Base-by-base conservation (phyloP, 2,888 invertebrate species). In the Scaptomyza tumidula region DNA sequence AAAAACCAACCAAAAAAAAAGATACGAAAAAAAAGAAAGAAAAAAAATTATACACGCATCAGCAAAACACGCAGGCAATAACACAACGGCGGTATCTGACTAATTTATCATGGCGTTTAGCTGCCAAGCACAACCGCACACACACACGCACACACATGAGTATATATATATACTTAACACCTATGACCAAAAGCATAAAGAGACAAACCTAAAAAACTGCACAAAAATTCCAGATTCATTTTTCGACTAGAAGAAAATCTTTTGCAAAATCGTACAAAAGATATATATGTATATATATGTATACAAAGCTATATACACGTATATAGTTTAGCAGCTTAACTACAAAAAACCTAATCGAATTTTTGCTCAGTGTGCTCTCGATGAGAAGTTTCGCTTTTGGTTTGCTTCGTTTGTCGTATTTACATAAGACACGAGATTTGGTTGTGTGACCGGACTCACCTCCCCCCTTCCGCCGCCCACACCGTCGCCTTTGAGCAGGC, bases 61-160 rank as follows among this genome's bases (percentile, higher is more conserved):
- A 75, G 67, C 75, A 64, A 65, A 71, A 79, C 80, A 77, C 80
- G 77, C 80, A 79, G 41, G 16, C 41, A 41, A 41, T 16, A 41
- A 41, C 41, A 41, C 71, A 66, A 56, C 44, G 50, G 50, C 27
- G 52, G 63, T 70, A 78, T 73, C 64, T 67, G 39, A 60, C 70
- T 75, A 78, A 78, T 80, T 80, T 80, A 78, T 77, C 81, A 78
- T 70, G 67, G 73, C 70, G 57, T 56, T 75, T 59, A 66, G 65
- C 59, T 66, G 71, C 55, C 73, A 58, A 44, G 77, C 73, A 67
- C 59, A 73, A 65, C 71, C 27, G 46, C 19, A 31, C 41, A 24
- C 52, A 41, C 53, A 41, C 44, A 45, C 39, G 9, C 52, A 29
- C 14, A 33, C 66, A 57, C 37, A 19, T 19, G 19, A 19, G 19